These are phyloP conservation scores for Dorcus parallelipipedus DNA, from an alignment of 2,888 invertebrate genomes.

Conservation along the genomic window DNA sequence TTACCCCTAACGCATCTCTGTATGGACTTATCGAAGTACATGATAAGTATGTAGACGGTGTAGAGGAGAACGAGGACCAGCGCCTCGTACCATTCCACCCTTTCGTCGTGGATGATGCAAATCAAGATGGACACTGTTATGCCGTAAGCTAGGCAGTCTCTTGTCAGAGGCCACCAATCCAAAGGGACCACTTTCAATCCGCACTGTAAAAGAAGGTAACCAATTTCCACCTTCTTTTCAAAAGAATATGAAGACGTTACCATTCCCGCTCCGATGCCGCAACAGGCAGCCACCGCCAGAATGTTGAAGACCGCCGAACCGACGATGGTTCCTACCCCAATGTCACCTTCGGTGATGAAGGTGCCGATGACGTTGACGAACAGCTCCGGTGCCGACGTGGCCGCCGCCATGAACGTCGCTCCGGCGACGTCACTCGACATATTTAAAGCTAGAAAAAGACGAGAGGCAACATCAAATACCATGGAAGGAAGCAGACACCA, in stretches of 20 bases:
- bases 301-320: conserved; percentile 80
- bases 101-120: conserved; percentile 68
- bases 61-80: conserved; percentile 69
- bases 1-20: conserved; percentile 75
- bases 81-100: conserved; percentile 79
- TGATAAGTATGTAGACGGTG: conserved; percentile 68
- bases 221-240: not conserved
- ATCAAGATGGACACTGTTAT: conserved; percentile 72
- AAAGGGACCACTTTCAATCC: conserved; percentile 62
- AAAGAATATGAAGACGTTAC: conserved; percentile 39
- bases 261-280: conserved; percentile 63
- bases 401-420: conserved; percentile 90
- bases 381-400: conserved; percentile 83
- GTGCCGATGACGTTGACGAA: conserved; percentile 84
- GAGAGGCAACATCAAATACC: too few species aligned
- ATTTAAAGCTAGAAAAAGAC: conserved; percentile 54
- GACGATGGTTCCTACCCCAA: conserved; percentile 76
- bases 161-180: conserved; percentile 77
- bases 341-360: conserved; percentile 74
- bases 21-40: conserved; percentile 70
- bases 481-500: too few species aligned
- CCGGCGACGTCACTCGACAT: conserved; percentile 80
- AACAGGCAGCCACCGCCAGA: conserved; percentile 73
- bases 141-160: conserved; percentile 73
- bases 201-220: conserved; percentile 36